phyloP scores from a whole-genome alignment of 2,113 vertebrate species.

The Dasypus novemcinctus region DNA sequence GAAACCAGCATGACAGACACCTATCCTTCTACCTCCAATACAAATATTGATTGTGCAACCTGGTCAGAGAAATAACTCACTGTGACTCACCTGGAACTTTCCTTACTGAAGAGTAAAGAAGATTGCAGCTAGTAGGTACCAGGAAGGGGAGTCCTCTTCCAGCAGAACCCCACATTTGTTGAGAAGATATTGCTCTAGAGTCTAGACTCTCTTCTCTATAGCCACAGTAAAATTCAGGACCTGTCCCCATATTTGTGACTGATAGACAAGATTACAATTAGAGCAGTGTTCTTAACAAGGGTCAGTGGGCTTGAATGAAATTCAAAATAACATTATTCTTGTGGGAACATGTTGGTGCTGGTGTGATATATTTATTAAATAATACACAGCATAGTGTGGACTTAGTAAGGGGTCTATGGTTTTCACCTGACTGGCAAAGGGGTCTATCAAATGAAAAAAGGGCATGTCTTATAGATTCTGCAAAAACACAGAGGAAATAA shows the following conservation, averaged over 20 bases:
- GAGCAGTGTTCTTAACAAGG: too few species aligned
- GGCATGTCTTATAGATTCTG: neutral
- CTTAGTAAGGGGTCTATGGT: too few species aligned
- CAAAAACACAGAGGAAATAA: neutral
- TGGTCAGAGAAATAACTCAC: neutral
- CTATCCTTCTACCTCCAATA: neutral
- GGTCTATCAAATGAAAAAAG: too few species aligned
- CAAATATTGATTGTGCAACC: neutral
- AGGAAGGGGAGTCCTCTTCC: neutral
- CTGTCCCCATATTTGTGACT: neutral
- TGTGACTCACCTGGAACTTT: neutral
- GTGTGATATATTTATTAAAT: too few species aligned
- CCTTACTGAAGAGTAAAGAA: neutral
- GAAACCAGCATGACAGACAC: neutral
- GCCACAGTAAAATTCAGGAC: neutral
- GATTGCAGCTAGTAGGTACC: neutral
- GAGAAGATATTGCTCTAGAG: neutral
- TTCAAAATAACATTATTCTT: too few species aligned
- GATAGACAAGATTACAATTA: neutral
- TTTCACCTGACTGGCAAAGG: too few species aligned
- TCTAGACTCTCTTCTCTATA: neutral
- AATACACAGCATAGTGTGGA: too few species aligned
- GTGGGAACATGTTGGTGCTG: too few species aligned
- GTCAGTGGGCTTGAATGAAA: too few species aligned
- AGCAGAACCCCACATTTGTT: neutral